phyloP scores from a whole-genome alignment of 1,140 invertebrate genomes.

The Pseudomyrmex pallidus region DNA sequence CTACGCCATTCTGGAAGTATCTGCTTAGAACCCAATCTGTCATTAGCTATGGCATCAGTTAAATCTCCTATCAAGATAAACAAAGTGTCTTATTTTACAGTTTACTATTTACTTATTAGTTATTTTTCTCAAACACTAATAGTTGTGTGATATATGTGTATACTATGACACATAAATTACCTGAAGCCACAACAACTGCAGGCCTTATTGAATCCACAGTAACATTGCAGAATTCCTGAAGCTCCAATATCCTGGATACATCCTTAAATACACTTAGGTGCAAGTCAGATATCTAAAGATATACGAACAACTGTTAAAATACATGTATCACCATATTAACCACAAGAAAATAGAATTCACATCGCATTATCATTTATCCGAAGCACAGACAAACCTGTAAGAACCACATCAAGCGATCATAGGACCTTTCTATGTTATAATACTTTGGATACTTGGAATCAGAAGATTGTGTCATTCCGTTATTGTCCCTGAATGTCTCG shows the following conservation, averaged over 20 bases:
- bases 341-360: too few relatives aligned
- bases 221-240: constrained; percentile 92
- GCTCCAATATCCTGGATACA: constrained; percentile 89
- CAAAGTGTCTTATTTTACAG: constrained; percentile 21
- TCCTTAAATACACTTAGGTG: constrained; percentile 95
- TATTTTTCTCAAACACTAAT: background rate
- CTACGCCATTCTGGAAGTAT: constrained; percentile 93
- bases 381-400: constrained; percentile 87
- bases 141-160: background rate
- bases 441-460: constrained; percentile 72
- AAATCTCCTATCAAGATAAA: constrained; percentile 89
- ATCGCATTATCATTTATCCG: background rate
- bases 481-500: constrained; percentile 48
- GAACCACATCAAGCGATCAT: constrained; percentile 90
- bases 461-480: constrained; percentile 57
- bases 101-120: too few relatives aligned
- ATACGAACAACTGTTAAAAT: constrained; percentile 46
- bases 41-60: constrained; percentile 93
- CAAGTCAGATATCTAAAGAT: constrained; percentile 92
- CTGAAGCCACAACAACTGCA: constrained; percentile 92
- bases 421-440: constrained; percentile 86
- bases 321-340: background rate
- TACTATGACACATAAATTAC: constrained; percentile 79
- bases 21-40: constrained; percentile 93
- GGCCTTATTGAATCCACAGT: constrained; percentile 92